Evolutionary conservation across 2,113 vertebrate species (phyloP).

Genomic region (Brienomyrus brachyistius): DNA sequence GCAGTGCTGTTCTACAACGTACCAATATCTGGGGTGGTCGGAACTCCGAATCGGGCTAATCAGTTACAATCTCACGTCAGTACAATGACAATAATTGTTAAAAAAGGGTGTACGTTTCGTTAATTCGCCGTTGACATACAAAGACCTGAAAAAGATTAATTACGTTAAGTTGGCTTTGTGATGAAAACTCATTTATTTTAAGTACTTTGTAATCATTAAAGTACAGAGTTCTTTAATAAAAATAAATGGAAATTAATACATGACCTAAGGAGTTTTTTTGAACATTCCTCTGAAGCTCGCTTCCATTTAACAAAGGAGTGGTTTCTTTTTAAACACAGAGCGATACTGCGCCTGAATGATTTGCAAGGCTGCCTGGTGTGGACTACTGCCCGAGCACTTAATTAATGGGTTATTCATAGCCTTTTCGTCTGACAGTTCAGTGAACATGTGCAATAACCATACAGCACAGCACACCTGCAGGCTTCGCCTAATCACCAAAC

Average conservation of each 20-base stretch:
- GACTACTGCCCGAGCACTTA: neutral
- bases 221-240: neutral
- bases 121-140: neutral
- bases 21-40: neutral
- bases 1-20: neutral
- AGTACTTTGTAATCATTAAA: conserved; percentile 1
- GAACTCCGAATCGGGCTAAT: neutral
- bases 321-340: neutral
- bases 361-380: neutral
- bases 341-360: neutral
- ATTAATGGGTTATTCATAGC: conserved; percentile 14
- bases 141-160: neutral
- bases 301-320: neutral
- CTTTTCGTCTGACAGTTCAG: neutral
- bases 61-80: neutral
- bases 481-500: neutral
- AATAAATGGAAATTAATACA: conserved; percentile 8
- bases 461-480: neutral
- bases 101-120: neutral
- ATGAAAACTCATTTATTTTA: neutral
- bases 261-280: neutral
- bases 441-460: neutral
- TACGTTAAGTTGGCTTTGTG: conserved; percentile 9
- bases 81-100: neutral
- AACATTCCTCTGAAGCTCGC: conserved; percentile 1